Percentiles rank a stretch among this genome's conserved stretches.
Evolutionary conservation across 2,797 vertebrate genomes (phyloP).

Genomic region (Nyctalus aviator): DNA sequence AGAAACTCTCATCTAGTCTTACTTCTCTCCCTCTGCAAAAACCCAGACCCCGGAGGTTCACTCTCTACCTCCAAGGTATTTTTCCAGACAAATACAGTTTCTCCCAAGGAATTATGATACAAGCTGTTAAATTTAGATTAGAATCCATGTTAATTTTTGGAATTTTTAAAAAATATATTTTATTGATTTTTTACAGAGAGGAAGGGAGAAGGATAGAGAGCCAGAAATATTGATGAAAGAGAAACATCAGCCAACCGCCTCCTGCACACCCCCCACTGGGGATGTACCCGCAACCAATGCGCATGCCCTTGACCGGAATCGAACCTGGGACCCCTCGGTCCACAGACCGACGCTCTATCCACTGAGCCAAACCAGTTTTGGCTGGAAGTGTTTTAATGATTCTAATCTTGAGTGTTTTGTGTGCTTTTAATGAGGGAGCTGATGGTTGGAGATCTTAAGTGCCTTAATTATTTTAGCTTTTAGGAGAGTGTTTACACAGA

Average conservation of each 20-base stretch:
- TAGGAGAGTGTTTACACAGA: neutral
- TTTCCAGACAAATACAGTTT: conserved; percentile 57
- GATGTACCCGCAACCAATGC: too few relatives aligned
- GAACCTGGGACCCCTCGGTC: too few relatives aligned
- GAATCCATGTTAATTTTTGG: neutral
- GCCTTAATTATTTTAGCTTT: conserved; percentile 8
- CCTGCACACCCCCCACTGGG: too few relatives aligned
- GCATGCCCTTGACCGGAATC: too few relatives aligned
- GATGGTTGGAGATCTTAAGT: neutral
- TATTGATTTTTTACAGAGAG: too few relatives aligned
- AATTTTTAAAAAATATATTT: too few relatives aligned
- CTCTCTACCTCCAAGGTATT: neutral
- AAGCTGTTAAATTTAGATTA: conserved; percentile 12
- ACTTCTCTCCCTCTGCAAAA: neutral
- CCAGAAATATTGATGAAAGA: too few relatives aligned
- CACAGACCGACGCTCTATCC: too few relatives aligned
- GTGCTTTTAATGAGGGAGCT: neutral
- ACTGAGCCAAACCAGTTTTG: too few relatives aligned
- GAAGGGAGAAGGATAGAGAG: too few relatives aligned
- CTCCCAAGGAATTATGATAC: neutral
- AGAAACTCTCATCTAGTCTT: neutral
- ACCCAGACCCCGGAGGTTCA: neutral
- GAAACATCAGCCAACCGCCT: too few relatives aligned
- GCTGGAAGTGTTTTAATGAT: too few relatives aligned
- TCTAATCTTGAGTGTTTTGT: neutral